Evolutionary conservation across 2,888 invertebrate species (phyloP).

Genomic region (Heliconius ethilla): DNA sequence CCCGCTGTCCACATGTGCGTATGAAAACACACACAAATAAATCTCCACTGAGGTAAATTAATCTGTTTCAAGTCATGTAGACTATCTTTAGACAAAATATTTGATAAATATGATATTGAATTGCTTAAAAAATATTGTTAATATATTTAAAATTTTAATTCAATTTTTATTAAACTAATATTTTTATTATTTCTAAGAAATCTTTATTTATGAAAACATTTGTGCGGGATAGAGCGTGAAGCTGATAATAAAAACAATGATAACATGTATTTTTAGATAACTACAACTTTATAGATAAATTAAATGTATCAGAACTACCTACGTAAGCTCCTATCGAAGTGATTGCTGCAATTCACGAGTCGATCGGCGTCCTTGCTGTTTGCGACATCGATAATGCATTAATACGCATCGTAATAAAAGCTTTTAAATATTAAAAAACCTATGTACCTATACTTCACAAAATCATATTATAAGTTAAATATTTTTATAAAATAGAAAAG

Average conservation of each 20-base stretch:
- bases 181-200: neutral
- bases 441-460: neutral
- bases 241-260: neutral
- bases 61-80: constrained; percentile 66
- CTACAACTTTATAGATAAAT: constrained; percentile 15
- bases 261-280: neutral
- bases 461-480: neutral
- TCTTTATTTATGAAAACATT: neutral
- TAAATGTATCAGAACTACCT: constrained; percentile 30
- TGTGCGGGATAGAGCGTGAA: too few relatives aligned
- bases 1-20: constrained; percentile 45
- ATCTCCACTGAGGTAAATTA: constrained; percentile 53
- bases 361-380: constrained; percentile 68
- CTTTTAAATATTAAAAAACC: constrained; percentile 54
- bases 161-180: neutral
- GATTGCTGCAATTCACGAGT: constrained; percentile 54
- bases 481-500: too few relatives aligned
- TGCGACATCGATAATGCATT: constrained; percentile 70
- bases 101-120: constrained; percentile 23
- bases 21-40: constrained; percentile 47
- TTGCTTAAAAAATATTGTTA: constrained; percentile 14
- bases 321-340: constrained; percentile 47
- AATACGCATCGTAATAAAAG: constrained; percentile 71
- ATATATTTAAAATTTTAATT: neutral
- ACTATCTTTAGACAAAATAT: constrained; percentile 34